Percentiles rank a stretch among this genome's conserved stretches.
phyloP scores from a whole-genome alignment of 2,888 invertebrate genomes.

The Netelia melanura region DNA sequence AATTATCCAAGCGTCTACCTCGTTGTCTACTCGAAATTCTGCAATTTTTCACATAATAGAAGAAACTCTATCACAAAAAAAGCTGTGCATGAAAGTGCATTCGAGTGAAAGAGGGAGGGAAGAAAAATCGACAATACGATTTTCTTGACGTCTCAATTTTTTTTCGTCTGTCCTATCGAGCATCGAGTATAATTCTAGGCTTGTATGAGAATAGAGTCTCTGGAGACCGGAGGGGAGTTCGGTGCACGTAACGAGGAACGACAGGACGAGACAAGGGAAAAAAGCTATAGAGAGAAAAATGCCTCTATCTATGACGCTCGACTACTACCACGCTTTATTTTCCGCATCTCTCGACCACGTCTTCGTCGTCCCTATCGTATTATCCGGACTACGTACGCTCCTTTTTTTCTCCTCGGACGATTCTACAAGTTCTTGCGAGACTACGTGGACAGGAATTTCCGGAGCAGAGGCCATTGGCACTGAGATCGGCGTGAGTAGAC shows the following conservation, averaged over 20 bases:
- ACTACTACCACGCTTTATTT: slow-evolving; percentile 27
- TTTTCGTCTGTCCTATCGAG: slow-evolving; percentile 28
- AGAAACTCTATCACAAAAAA: background rate
- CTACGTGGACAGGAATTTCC: slow-evolving; percentile 58
- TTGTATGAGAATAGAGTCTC: slow-evolving; percentile 48
- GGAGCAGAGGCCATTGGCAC: slow-evolving; percentile 55
- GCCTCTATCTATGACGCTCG: slow-evolving; percentile 12
- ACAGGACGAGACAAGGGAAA: slow-evolving; percentile 1
- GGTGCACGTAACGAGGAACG: slow-evolving; percentile 40
- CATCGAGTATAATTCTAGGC: slow-evolving; percentile 42
- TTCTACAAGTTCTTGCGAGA: slow-evolving; percentile 52
- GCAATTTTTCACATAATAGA: slow-evolving; percentile 19
- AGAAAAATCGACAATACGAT: slow-evolving; percentile 32
- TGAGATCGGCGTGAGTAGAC: slow-evolving; percentile 17
- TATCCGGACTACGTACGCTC: slow-evolving; percentile 41
- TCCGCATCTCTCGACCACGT: slow-evolving; percentile 20
- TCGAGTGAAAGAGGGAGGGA: slow-evolving; percentile 5
- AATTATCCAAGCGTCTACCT: slow-evolving; percentile 48
- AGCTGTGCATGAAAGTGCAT: background rate
- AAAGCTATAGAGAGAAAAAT: slow-evolving; percentile 35
- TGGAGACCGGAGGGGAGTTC: slow-evolving; percentile 46
- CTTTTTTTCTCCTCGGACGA: slow-evolving; percentile 46
- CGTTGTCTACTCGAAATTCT: slow-evolving; percentile 29
- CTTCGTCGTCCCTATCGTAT: slow-evolving; percentile 44
- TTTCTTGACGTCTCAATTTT: slow-evolving; percentile 37